These are phyloP conservation scores for Etheostoma perlongum DNA, from an alignment of 2,797 vertebrate species.

Conservation along the genomic window DNA sequence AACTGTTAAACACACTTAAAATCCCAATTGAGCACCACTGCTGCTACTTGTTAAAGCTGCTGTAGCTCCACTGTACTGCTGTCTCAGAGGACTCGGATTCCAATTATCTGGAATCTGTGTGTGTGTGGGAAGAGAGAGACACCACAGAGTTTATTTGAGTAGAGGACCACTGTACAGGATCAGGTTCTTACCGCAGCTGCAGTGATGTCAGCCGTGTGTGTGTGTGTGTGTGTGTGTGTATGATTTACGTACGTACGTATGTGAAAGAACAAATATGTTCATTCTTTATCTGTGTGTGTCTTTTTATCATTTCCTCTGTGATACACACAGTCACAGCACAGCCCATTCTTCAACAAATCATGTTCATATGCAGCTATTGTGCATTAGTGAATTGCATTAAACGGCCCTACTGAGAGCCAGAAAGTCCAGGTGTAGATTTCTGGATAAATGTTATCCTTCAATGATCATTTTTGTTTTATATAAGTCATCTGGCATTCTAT, in stretches of 20 bases:
- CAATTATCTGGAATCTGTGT: constrained; percentile 46
- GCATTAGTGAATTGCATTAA: constrained; percentile 9
- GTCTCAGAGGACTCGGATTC: constrained; percentile 55
- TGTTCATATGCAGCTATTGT: constrained; percentile 11
- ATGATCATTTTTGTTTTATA: not conserved
- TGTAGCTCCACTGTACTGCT: constrained; percentile 15
- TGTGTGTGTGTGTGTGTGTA: constrained; percentile 7
- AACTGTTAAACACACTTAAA: constrained; percentile 38
- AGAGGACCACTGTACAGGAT: constrained; percentile 68
- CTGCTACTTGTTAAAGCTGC: constrained; percentile 44
- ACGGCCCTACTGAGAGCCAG: constrained; percentile 1
- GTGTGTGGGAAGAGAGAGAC: constrained; percentile 16
- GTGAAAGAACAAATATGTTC: no score
- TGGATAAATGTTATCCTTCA: constrained; percentile 18
- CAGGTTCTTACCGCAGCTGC: constrained; percentile 71
- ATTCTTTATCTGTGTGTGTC: constrained; percentile 4
- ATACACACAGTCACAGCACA: not conserved
- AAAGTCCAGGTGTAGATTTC: constrained; percentile 20
- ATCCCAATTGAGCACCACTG: constrained; percentile 9
- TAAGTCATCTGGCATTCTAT: constrained; percentile 3
- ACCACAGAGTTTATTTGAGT: constrained; percentile 70
- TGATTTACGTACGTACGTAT: no score
- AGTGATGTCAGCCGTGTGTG: constrained; percentile 69
- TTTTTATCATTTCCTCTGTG: constrained; percentile 31
- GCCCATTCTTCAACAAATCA: constrained; percentile 28